Evolutionary conservation across 2,113 vertebrate genomes (phyloP).

Genomic region (Corythoichthys haematopterus): DNA sequence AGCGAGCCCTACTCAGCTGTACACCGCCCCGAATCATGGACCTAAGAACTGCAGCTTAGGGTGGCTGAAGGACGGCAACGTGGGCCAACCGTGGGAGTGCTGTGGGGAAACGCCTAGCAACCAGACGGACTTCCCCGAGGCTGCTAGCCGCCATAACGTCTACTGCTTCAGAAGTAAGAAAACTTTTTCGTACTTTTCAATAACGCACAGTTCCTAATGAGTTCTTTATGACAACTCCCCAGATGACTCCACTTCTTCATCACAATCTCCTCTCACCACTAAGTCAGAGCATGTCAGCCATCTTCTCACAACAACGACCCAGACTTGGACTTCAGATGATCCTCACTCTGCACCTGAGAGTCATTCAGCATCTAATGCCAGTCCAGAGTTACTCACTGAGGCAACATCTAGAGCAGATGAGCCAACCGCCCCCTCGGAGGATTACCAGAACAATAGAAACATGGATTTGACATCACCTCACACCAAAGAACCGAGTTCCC

Average conservation of each 20-base stretch:
- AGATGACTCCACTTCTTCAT: constrained; percentile 66
- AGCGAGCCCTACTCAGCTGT: constrained; percentile 83
- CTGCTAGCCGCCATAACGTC: constrained; percentile 76
- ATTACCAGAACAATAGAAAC: constrained; percentile 18
- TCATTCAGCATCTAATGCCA: neutral
- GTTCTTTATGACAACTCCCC: neutral
- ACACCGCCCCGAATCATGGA: constrained; percentile 84
- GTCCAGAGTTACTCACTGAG: neutral
- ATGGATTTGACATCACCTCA: neutral
- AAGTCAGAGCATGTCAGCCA: constrained; percentile 69
- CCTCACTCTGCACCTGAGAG: neutral
- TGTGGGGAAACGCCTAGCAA: constrained; percentile 88
- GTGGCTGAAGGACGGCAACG: constrained; percentile 89
- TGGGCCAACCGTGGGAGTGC: constrained; percentile 85
- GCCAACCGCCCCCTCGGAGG: constrained; percentile 6
- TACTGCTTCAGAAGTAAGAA: constrained; percentile 88
- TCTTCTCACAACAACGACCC: constrained; percentile 63
- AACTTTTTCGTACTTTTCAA: neutral
- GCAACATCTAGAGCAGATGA: constrained; percentile 23
- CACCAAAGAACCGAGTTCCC: constrained; percentile 14
- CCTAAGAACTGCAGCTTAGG: constrained; percentile 87
- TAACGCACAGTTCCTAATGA: too few relatives aligned
- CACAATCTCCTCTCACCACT: constrained; percentile 57
- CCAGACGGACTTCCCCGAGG: constrained; percentile 89
- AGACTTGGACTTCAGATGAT: neutral